These are phyloP conservation scores for Dicrostonyx torquatus DNA, from an alignment of 2,797 vertebrate species.

Conservation along the genomic window DNA sequence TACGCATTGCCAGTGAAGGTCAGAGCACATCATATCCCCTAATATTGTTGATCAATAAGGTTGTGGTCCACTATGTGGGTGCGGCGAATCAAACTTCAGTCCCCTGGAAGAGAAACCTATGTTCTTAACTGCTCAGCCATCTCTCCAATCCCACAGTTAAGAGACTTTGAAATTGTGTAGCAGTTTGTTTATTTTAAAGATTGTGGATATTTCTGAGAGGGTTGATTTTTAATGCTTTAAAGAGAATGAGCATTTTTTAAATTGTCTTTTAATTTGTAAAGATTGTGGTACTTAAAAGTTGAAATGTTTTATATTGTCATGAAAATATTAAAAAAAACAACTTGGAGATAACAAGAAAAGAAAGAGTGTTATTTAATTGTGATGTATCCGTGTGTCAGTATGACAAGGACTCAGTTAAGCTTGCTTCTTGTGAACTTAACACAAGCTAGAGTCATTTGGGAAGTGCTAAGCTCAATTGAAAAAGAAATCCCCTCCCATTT, in stretches of 20 bases:
- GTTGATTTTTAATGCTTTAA: neutral
- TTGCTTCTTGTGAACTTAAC: neutral
- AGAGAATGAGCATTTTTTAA: neutral
- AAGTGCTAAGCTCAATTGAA: neutral
- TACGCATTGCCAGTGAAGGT: neutral
- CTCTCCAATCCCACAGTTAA: neutral
- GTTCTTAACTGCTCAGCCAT: neutral
- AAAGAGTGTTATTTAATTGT: neutral
- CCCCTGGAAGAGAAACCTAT: neutral
- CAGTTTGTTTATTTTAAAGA: neutral
- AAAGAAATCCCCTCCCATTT: no score
- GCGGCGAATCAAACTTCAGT: neutral
- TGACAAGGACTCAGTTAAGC: neutral
- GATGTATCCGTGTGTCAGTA: neutral
- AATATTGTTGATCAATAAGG: neutral
- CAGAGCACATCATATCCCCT: neutral
- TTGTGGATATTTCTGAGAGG: neutral
- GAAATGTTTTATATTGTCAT: neutral
- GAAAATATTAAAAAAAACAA: neutral
- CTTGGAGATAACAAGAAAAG: neutral
- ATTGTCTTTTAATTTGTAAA: neutral
- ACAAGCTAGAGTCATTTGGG: neutral
- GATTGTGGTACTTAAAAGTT: neutral
- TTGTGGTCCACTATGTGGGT: neutral
- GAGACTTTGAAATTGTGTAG: neutral